Evolutionary conservation across 2,113 vertebrate species (phyloP).

Genomic region (Mandrillus leucophaeus): DNA sequence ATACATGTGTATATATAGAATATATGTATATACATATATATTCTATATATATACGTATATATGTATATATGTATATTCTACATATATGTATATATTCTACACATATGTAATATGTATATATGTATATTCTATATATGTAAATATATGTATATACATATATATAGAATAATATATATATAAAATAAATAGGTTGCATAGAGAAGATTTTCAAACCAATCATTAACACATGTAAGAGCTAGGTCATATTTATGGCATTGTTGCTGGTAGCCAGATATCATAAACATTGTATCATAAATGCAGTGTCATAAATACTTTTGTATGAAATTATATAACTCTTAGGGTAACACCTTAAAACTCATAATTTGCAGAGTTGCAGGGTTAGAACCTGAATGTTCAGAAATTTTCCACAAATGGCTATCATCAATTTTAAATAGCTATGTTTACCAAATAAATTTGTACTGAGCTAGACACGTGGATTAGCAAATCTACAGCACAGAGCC

Average conservation of each 20-base stretch:
- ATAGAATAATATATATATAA: not conserved
- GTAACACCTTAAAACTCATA: not conserved
- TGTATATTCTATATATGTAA: too few species aligned
- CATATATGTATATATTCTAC: too few species aligned
- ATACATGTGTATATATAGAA: too few species aligned
- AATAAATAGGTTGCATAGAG: not conserved
- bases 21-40: too few species aligned
- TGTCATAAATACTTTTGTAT: not conserved
- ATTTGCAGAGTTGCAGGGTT: not conserved
- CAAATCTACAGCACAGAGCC: not conserved
- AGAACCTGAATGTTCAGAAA: not conserved
- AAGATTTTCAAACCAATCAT: not conserved
- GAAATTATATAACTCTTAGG: not conserved
- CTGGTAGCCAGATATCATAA: not conserved
- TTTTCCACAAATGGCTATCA: not conserved
- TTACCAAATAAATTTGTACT: constrained; percentile 6
- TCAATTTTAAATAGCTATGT: constrained; percentile 3
- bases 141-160: too few species aligned
- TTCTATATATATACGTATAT: too few species aligned
- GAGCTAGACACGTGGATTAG: not conserved
- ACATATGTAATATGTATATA: too few species aligned
- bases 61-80: too few species aligned
- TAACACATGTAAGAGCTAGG: not conserved
- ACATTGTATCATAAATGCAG: not conserved
- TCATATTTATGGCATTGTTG: not conserved